These are phyloP conservation scores for Pardalotus punctatus DNA, from an alignment of 2,113 vertebrate species.

Conservation along the genomic window DNA sequence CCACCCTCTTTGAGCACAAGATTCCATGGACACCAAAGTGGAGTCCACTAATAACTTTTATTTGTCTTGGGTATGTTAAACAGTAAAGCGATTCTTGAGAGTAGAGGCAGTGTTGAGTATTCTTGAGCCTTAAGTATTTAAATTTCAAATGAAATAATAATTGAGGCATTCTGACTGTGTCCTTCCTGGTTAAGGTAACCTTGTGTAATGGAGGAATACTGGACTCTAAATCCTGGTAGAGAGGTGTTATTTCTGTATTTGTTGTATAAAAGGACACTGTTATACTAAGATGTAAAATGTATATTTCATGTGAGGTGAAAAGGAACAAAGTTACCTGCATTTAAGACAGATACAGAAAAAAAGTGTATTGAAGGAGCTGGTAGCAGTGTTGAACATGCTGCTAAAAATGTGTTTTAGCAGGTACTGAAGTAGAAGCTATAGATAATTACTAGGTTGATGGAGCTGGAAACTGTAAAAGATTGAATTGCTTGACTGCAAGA, in stretches of 20 bases:
- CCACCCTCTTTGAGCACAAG: not conserved
- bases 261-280: not conserved
- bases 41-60: not conserved
- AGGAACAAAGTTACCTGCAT: not conserved
- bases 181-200: not conserved
- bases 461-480: not conserved
- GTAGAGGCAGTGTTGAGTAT: not conserved
- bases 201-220: not conserved
- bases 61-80: not conserved
- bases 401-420: not conserved
- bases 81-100: not conserved
- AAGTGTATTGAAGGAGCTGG: not conserved
- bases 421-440: not conserved
- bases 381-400: not conserved
- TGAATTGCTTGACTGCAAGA: not conserved
- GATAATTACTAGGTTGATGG: not conserved
- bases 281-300: not conserved
- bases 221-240: not conserved
- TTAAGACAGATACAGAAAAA: not conserved
- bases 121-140: not conserved
- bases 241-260: not conserved
- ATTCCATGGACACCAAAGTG: not conserved
- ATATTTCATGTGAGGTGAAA: not conserved
- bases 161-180: not conserved
- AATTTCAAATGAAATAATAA: not conserved